Evolutionary conservation across 2,888 invertebrate genomes (phyloP).

Genomic region (Molorchus minor): DNA sequence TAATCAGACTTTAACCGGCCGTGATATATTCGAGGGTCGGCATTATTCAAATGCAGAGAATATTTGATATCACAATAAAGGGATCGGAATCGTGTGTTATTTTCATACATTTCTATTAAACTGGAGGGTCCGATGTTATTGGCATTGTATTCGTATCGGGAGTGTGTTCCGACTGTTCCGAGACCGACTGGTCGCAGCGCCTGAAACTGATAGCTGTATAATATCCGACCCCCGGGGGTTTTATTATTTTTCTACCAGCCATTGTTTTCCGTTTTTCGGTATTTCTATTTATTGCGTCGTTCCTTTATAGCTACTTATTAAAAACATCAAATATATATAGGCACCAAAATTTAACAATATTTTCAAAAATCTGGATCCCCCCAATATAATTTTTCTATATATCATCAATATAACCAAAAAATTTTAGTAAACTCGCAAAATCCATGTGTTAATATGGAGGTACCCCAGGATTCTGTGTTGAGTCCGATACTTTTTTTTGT

Average conservation of each 20-base stretch:
- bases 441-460: no score
- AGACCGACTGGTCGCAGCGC: constrained; percentile 48
- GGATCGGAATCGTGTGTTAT: constrained; percentile 20
- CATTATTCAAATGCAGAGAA: constrained; percentile 20
- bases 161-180: constrained; percentile 46
- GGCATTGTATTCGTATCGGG: constrained; percentile 58
- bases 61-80: constrained; percentile 26
- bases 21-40: constrained; percentile 3
- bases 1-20: constrained; percentile 1
- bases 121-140: constrained; percentile 56
- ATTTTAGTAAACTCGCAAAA: no score
- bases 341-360: neutral
- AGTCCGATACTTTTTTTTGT: no score
- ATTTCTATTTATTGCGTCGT: constrained; percentile 46
- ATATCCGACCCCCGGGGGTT: constrained; percentile 51
- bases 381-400: no score
- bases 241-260: constrained; percentile 56
- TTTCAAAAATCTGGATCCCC: no score
- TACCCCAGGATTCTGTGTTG: no score
- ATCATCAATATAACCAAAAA: no score
- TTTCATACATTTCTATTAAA: constrained; percentile 46
- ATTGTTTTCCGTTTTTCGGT: constrained; percentile 57
- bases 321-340: constrained; percentile 42
- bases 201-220: constrained; percentile 60
- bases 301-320: no score